Evolutionary conservation across 2,797 vertebrate species (phyloP), one percentile per base, ranked within the genome.

Genomic region (Basileuterus tristriatus): DNA sequence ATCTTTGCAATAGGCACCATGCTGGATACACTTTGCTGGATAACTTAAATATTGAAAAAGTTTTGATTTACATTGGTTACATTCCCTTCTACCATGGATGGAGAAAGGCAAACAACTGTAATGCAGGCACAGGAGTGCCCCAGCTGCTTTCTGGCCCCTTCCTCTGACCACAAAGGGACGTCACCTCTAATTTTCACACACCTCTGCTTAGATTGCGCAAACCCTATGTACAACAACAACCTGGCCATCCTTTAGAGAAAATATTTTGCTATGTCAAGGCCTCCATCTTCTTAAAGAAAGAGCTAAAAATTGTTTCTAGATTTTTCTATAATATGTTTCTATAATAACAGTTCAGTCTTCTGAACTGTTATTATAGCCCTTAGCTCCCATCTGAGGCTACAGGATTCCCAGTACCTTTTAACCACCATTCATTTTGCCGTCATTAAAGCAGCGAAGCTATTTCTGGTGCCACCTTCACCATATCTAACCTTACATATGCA

Each of bases 211-310:
- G 37, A 46, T 3, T 3, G 46, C 43, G 19, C 4, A 22, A 84
- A 44, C 12, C 8, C 29, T 26, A 23, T 1, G 65, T 0, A 0
- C 37, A 72, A 79, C n/a, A 55, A 47, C 0, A 1, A 65, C 41
- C 15, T 15, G 60, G 29, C 24, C 27, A 71, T 37, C 24, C 60
- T 58, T 47, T 21, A 71, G 36, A 74, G 15, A 41, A 69, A 83
- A 37, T 16, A 71, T 22, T 91, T 87, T 34, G 4, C 34, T 74
- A 39, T 6, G 12, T 43, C 52, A 87, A 74, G 41, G 56, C 46
- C 85, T 85, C 46, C 7, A 6, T 46, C 14, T 24, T 20, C 34
- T 49, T 34, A 49, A 24, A 87, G 52, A 68, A 85, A 80, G 29
- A 63, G 23, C 18, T 46, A 85, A 32, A 77, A 64, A 56, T 18